Percentiles rank a stretch among this genome's conserved stretches.
phyloP scores from a whole-genome alignment of 1,140 invertebrate genomes.

The Drosophila willistoni region DNA sequence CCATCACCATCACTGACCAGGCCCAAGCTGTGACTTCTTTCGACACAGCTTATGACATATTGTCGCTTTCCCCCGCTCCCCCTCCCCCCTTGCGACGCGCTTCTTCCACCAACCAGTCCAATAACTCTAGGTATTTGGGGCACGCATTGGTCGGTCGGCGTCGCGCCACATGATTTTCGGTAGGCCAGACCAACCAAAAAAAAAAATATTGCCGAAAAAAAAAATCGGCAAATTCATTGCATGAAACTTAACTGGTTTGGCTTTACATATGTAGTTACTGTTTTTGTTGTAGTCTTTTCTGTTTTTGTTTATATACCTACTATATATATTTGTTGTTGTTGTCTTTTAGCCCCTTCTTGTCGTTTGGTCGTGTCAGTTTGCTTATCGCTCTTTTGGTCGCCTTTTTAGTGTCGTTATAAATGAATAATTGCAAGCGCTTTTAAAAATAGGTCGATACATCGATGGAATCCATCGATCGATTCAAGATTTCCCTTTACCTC shows the following conservation, averaged over 20 bases:
- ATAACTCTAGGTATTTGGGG: slow-evolving; percentile 60
- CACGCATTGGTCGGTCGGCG: slow-evolving; percentile 48
- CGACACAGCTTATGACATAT: slow-evolving; percentile 40
- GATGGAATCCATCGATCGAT: slow-evolving; percentile 53
- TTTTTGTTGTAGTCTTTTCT: neutral
- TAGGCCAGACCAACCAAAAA: slow-evolving; percentile 16
- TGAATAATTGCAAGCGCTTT: slow-evolving; percentile 66
- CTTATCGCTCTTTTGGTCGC: slow-evolving; percentile 35
- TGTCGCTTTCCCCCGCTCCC: slow-evolving; percentile 5
- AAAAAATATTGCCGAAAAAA: slow-evolving; percentile 8
- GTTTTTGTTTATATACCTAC: slow-evolving; percentile 5
- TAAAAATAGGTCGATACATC: slow-evolving; percentile 57
- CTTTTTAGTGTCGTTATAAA: slow-evolving; percentile 59
- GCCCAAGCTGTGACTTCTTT: slow-evolving; percentile 24
- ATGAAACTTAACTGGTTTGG: slow-evolving; percentile 56
- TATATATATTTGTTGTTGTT: neutral
- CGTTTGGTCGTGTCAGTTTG: slow-evolving; percentile 23
- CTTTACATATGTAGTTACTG: neutral
- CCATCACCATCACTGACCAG: slow-evolving; percentile 43
- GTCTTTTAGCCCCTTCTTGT: neutral
- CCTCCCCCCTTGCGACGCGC: slow-evolving; percentile 10
- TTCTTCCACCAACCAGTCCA: slow-evolving; percentile 2
- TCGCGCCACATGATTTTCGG: slow-evolving; percentile 22
- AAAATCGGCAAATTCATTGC: slow-evolving; percentile 20
- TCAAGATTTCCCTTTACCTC: slow-evolving; percentile 51